Conservation (phyloP, 2,888 invertebrate genomes). For the Fabriciana adippe region DNA sequence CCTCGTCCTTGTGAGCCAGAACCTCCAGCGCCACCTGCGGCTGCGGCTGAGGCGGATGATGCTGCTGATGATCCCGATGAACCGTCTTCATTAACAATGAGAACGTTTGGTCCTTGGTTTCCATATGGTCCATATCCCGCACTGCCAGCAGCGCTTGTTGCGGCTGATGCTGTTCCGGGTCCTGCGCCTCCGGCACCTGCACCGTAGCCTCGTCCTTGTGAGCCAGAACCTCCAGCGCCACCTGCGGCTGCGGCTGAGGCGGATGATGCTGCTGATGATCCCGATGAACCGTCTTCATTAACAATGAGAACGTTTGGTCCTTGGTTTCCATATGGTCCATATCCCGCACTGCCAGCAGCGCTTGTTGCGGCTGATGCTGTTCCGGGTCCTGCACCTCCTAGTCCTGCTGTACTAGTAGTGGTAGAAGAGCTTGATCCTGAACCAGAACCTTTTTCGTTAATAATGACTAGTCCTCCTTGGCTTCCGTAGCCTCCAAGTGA, state of each 20-base stretch:
- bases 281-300: constrained; percentile 21
- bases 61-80: background rate
- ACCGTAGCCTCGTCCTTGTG: background rate
- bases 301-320: constrained; percentile 30
- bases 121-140: constrained; percentile 11
- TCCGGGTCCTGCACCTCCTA: background rate
- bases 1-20: background rate
- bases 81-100: constrained; percentile 33
- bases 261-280: background rate
- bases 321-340: constrained; percentile 1
- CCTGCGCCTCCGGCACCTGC: background rate
- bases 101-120: constrained; percentile 21
- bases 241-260: background rate
- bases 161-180: background rate
- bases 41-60: background rate
- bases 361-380: background rate
- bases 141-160: constrained; percentile 4
- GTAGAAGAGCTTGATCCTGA: constrained; percentile 11
- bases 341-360: constrained; percentile 5
- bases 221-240: background rate
- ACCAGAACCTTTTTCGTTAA: constrained; percentile 15
- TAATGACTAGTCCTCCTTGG: background rate
- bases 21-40: background rate
- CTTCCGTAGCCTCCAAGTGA: background rate
- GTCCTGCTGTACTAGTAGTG: constrained; percentile 7